These are phyloP conservation scores for Carabus problematicus DNA, from an alignment of 2,888 invertebrate genomes.

Conservation along the genomic window DNA sequence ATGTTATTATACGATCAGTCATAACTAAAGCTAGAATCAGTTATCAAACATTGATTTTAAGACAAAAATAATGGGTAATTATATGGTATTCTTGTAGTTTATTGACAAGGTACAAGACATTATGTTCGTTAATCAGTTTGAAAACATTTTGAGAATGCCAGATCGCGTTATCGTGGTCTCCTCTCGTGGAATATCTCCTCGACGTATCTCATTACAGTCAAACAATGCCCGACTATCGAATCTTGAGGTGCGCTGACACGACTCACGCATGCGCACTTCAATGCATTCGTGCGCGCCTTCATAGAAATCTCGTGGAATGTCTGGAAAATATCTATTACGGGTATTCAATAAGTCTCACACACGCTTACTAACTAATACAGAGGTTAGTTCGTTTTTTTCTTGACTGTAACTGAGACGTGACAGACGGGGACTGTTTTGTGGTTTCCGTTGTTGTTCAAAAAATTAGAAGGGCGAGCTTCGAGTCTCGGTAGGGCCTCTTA, in stretches of 20 bases:
- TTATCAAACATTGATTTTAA: too few species aligned
- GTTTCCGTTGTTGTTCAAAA: conserved; percentile 24
- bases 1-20: too few species aligned
- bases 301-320: background rate
- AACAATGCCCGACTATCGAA: conserved; percentile 5
- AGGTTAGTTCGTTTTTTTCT: too few species aligned
- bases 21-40: too few species aligned
- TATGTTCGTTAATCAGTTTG: too few species aligned
- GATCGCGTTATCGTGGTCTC: too few species aligned
- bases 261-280: conserved; percentile 6
- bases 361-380: too few species aligned
- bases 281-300: background rate
- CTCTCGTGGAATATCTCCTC: background rate
- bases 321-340: conserved; percentile 9
- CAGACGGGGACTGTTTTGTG: conserved; percentile 4
- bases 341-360: background rate
- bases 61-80: too few species aligned
- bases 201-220: conserved; percentile 23
- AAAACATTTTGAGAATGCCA: too few species aligned
- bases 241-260: conserved; percentile 1
- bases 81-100: too few species aligned
- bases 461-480: conserved; percentile 20
- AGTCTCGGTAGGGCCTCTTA: conserved; percentile 6
- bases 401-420: conserved; percentile 14
- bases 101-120: too few species aligned